Evolutionary conservation across 1,140 invertebrate genomes (phyloP), one percentile per base, ranked within the genome.

Genomic region (Spodoptera frugiperda): DNA sequence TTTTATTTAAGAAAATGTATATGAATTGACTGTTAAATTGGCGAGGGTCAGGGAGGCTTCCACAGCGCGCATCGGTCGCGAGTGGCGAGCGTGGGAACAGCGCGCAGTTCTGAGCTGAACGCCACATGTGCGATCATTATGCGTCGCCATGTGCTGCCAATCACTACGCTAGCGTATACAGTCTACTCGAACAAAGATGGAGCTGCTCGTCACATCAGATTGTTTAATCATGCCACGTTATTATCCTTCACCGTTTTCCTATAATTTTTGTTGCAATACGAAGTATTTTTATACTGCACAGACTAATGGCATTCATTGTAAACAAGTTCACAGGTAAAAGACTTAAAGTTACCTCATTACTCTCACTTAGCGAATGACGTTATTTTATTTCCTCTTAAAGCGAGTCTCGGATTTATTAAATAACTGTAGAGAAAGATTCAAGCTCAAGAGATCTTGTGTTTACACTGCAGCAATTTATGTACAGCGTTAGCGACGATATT

Each of bases 311-410:
- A 39, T 39, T 39, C 33, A 39, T 44, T 67, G 63, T 49, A 67
- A 67, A 49, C 39, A 49, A 67, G 39, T 44, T 39, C 46, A 67
- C 63, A 49, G 48, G 63, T 48, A 67, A 48, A 67, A 25, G 59
- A 63, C 33, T 63, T 63, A 33, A 48, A 67, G 63, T 48, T 49
- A 67, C 12, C 39, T 67, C 63, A 67, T 67, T 67, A 67, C 63
- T 67, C 63, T 67, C 63, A 48, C 44, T 49, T 67, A 48, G 63
- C 19, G 11, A 49, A 48, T 17, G 44, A 65, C 61, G 61, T 65
- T 65, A 49, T 67, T 67, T 67, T 67, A 67, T 67, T 67, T 67
- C 63, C 17, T 49, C 63, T 48, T 48, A n/a, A 48, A 48, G 39
- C 19, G 17, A 14, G 44, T 48, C 63, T 67, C 44, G 19, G 19